Conservation (phyloP, 2,797 vertebrate genomes). For the Trachurus trachurus region DNA sequence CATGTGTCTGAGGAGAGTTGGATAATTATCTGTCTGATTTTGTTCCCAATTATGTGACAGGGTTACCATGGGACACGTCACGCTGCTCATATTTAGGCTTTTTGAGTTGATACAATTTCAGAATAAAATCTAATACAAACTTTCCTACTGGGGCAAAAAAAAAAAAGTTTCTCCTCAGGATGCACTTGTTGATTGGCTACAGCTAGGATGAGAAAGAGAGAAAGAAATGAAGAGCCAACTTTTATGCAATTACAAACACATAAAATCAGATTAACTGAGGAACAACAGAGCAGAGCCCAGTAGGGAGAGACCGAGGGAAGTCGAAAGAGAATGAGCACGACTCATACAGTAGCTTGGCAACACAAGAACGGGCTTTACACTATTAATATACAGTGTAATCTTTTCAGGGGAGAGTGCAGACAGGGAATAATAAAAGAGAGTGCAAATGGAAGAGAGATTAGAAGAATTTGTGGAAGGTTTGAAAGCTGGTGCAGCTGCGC, state of each 20-base stretch:
- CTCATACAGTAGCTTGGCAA: slow-evolving; percentile 34
- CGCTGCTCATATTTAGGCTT: not conserved
- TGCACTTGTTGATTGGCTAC: not conserved
- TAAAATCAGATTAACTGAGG: not conserved
- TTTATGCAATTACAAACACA: not conserved
- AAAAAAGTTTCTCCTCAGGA: not conserved
- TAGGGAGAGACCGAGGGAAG: not conserved
- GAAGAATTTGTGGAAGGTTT: slow-evolving; percentile 16
- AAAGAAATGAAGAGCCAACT: not conserved
- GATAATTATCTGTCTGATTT: slow-evolving; percentile 48
- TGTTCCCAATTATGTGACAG: slow-evolving; percentile 37
- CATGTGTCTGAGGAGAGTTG: slow-evolving; percentile 37
- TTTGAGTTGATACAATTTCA: not conserved
- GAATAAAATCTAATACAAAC: not conserved
- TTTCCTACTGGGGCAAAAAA: not conserved
- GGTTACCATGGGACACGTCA: not conserved
- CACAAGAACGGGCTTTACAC: slow-evolving; percentile 7
- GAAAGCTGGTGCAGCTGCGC: not conserved
- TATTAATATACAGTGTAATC: slow-evolving; percentile 2
- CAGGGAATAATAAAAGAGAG: slow-evolving; percentile 13
- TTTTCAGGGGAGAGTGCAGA: slow-evolving; percentile 11
- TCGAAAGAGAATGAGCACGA: slow-evolving; percentile 5
- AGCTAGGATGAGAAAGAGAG: not conserved
- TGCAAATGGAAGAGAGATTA: slow-evolving; percentile 19
- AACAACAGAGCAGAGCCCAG: slow-evolving; percentile 11